Conservation (phyloP, 2,888 invertebrate genomes). For the Nomada goodeniana region DNA sequence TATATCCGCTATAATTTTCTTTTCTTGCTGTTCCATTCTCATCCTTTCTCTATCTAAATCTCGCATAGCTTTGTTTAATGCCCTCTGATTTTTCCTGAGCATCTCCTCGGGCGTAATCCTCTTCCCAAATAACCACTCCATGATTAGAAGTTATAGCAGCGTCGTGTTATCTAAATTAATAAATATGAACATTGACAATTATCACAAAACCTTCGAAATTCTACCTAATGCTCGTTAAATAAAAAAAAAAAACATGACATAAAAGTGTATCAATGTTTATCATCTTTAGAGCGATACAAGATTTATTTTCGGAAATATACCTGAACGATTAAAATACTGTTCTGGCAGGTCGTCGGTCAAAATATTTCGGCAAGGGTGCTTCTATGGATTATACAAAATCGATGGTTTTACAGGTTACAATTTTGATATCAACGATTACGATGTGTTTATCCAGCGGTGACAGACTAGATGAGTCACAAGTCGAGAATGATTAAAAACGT, state of each 20-base stretch:
- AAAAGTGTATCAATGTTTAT: too few relatives aligned
- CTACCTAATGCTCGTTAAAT: neutral
- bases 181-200: neutral
- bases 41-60: conserved; percentile 97
- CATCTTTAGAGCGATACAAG: too few relatives aligned
- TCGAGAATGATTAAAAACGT: conserved; percentile 25
- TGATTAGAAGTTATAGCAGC: conserved; percentile 76
- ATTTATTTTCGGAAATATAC: neutral
- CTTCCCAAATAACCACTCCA: conserved; percentile 99
- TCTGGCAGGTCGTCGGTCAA: neutral
- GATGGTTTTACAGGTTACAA: conserved; percentile 22
- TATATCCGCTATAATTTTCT: conserved; percentile 98
- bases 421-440: neutral
- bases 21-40: conserved; percentile 99
- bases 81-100: conserved; percentile 98
- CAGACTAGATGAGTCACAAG: conserved; percentile 47
- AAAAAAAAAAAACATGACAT: neutral
- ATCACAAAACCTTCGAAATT: neutral
- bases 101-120: conserved; percentile 98
- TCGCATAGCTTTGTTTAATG: conserved; percentile 98
- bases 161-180: neutral
- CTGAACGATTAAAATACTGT: neutral
- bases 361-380: neutral
- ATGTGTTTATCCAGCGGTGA: conserved; percentile 11
- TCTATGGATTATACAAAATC: neutral